phyloP scores from a whole-genome alignment of 2,888 invertebrate species.

The Exocentrus adspersus region DNA sequence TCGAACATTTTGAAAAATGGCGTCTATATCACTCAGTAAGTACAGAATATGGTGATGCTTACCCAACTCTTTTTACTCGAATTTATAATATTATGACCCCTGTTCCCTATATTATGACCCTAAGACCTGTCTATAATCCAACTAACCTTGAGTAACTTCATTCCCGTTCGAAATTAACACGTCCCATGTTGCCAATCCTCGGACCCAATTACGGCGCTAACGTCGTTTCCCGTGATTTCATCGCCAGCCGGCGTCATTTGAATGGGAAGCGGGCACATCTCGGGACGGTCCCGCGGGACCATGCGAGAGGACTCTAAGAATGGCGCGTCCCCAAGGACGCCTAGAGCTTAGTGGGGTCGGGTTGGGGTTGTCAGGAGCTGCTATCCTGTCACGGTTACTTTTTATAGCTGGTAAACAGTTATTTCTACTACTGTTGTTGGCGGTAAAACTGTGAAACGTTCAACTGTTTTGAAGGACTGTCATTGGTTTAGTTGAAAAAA shows the following conservation, averaged over 20 bases:
- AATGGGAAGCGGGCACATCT: conserved; percentile 11
- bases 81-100: no score
- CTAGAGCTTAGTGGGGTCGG: conserved; percentile 15
- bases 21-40: no score
- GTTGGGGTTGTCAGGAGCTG: conserved; percentile 8
- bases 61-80: no score
- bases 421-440: no score
- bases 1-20: no score
- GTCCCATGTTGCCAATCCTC: not conserved
- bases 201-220: conserved; percentile 3
- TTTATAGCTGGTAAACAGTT: no score
- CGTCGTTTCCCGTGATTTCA: conserved; percentile 14
- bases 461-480: no score
- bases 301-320: conserved; percentile 3
- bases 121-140: not conserved
- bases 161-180: not conserved
- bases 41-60: no score
- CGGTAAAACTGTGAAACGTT: no score
- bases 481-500: no score
- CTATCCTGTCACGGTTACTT: not conserved
- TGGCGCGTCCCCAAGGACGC: conserved; percentile 18
- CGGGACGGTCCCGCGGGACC: not conserved
- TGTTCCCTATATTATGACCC: no score
- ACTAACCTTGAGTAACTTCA: not conserved
- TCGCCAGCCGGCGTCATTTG: conserved; percentile 10